These are phyloP conservation scores for Megathymus violae DNA, from an alignment of 1,140 invertebrate genomes.

Conservation along the genomic window DNA sequence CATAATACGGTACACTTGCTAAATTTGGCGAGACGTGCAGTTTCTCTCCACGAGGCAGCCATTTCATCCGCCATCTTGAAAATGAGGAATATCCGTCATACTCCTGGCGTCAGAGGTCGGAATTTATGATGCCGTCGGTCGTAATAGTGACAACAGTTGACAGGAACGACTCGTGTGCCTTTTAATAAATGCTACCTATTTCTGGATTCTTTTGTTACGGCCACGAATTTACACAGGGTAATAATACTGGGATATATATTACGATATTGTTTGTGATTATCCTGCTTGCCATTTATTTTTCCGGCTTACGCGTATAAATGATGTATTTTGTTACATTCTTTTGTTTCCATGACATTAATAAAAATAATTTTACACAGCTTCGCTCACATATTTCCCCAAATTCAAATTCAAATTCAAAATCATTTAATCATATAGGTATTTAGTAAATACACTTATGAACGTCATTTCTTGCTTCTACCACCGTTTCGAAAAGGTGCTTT, in stretches of 20 bases:
- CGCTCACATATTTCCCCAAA: too few species aligned
- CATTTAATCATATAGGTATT: too few species aligned
- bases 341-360: too few species aligned
- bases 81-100: slow-evolving; percentile 39
- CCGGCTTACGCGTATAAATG: too few species aligned
- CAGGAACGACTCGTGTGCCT: slow-evolving; percentile 19
- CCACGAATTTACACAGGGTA: neutral
- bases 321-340: too few species aligned
- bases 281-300: too few species aligned
- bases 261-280: too few species aligned
- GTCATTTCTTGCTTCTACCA: too few species aligned
- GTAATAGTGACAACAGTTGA: slow-evolving; percentile 35
- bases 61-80: slow-evolving; percentile 42
- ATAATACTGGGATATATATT: neutral
- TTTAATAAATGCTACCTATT: slow-evolving; percentile 10
- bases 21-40: slow-evolving; percentile 39
- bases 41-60: slow-evolving; percentile 48
- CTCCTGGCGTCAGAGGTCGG: slow-evolving; percentile 36
- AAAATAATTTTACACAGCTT: too few species aligned
- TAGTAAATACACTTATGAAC: too few species aligned
- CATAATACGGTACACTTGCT: slow-evolving; percentile 39
- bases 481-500: too few species aligned
- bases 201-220: slow-evolving; percentile 4
- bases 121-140: slow-evolving; percentile 35
- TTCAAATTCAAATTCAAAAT: too few species aligned